Base-by-base conservation (phyloP, 1,140 invertebrate species). In the Papilio dardanus region DNA sequence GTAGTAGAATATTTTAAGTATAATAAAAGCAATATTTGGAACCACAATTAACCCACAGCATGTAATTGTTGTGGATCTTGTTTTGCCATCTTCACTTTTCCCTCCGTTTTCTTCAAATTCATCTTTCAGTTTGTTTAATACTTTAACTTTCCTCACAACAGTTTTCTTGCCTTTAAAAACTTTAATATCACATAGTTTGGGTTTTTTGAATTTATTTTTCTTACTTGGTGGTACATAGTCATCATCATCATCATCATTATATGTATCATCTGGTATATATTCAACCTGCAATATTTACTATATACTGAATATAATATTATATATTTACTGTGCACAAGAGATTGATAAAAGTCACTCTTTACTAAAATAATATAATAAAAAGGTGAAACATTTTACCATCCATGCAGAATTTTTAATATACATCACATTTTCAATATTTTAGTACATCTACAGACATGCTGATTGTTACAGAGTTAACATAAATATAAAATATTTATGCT, bases 241-340 rank as follows among this genome's bases (percentile, higher is more conserved):
- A 82, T 88, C 89, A 82, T 91, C 89, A 79, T 91, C 89, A 79
- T 92, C 90, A 82, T 92, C 86, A 82, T 90, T 82, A 74, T 86
- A 91, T 35, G 86, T 77, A 79, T 90, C 84, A 84, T 91, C 87
- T 46, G 42, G 42, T 58, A 90, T 76, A 77, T 88, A 93, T 78
- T 91, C 88, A 66, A 74, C 77, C 91, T 92, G 77, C 74, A 90
- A 88, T 76, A 74, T 50, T n/a, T 33, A 33, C 3, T 7, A 33
- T 3, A 33, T 33, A 33, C 33, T 3, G 7, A 33, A 33, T 33
- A 33, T 3, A 33, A 33, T 33, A 33, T 37, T 37, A 7, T n/a
- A n/a, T n/a, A n/a, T n/a, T n/a, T n/a, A n/a, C n/a, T n/a, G n/a
- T n/a, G n/a, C n/a, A n/a, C n/a, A n/a, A n/a, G n/a, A n/a, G n/a